A percentile compares a stretch with the other conserved stretches of the same genome.
These are phyloP conservation scores for Heliconius eleuchia DNA, from an alignment of 1,140 invertebrate species.

Conservation along the genomic window DNA sequence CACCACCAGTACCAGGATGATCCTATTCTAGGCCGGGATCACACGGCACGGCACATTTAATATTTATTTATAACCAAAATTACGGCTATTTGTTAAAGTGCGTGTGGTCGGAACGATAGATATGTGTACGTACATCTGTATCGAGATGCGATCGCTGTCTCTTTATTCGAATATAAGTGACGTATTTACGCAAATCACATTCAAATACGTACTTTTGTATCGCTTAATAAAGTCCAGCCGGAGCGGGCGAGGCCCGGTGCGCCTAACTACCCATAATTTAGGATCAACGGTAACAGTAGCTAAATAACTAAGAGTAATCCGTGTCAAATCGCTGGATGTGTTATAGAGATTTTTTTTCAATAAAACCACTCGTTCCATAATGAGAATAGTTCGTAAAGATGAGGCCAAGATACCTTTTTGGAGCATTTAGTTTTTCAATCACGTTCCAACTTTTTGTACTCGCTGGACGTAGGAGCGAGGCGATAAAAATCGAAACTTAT, in stretches of 20 bases:
- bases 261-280: conserved; percentile 63
- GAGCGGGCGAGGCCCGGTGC: conserved; percentile 19
- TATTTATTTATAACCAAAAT: not conserved
- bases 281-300: conserved; percentile 72
- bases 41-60: too few relatives aligned
- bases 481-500: conserved; percentile 75
- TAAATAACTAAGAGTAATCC: conserved; percentile 68
- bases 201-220: conserved; percentile 53
- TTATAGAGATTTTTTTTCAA: conserved; percentile 61
- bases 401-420: conserved; percentile 50
- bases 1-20: too few relatives aligned
- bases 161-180: conserved; percentile 44
- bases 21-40: too few relatives aligned
- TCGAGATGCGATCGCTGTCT: conserved; percentile 26
- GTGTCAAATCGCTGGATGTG: conserved; percentile 61
- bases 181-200: conserved; percentile 65
- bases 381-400: conserved; percentile 56
- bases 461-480: conserved; percentile 46
- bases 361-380: conserved; percentile 58
- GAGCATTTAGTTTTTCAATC: conserved; percentile 72
- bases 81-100: not conserved
- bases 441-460: conserved; percentile 60
- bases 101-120: conserved; percentile 20
- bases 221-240: conserved; percentile 51
- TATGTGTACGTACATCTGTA: not conserved